Percentiles rank a stretch among this genome's conserved stretches.
Conservation (phyloP, 2,888 invertebrate species). For the Drosophila borborema region DNA sequence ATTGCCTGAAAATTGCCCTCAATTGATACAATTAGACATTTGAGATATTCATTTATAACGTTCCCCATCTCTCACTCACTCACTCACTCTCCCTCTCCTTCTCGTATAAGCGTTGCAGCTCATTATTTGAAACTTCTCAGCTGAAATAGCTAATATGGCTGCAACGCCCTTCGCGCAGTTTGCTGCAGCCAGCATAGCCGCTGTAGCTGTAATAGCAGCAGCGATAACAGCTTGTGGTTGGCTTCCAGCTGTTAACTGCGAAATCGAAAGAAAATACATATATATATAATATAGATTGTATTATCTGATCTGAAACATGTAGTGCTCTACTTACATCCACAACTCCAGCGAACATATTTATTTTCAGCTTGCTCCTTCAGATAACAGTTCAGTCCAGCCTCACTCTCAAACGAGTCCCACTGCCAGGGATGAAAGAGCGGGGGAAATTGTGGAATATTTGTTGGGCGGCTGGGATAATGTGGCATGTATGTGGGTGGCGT, state of each 20-base stretch:
- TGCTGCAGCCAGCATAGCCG: slow-evolving; percentile 71
- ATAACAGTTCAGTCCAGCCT: slow-evolving; percentile 56
- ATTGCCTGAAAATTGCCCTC: background rate
- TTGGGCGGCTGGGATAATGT: background rate
- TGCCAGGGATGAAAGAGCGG: slow-evolving; percentile 15
- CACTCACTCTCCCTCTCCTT: background rate
- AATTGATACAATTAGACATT: background rate
- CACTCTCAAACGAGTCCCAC: slow-evolving; percentile 26
- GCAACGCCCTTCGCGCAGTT: slow-evolving; percentile 55
- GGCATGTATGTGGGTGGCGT: slow-evolving; percentile 5
- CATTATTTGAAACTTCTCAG: slow-evolving; percentile 20
- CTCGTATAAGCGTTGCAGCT: background rate
- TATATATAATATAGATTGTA: background rate
- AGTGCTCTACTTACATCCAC: slow-evolving; percentile 56
- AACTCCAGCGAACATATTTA: slow-evolving; percentile 37
- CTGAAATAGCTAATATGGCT: background rate
- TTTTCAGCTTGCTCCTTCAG: slow-evolving; percentile 59
- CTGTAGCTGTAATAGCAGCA: slow-evolving; percentile 63
- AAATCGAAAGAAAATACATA: background rate
- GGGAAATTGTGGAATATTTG: background rate
- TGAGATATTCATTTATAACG: background rate
- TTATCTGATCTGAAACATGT: background rate
- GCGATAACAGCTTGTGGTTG: slow-evolving; percentile 64
- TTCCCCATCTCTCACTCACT: background rate
- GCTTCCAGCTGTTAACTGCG: slow-evolving; percentile 52